Conservation (phyloP, 1,140 invertebrate genomes). For the Pararge aegeria region DNA sequence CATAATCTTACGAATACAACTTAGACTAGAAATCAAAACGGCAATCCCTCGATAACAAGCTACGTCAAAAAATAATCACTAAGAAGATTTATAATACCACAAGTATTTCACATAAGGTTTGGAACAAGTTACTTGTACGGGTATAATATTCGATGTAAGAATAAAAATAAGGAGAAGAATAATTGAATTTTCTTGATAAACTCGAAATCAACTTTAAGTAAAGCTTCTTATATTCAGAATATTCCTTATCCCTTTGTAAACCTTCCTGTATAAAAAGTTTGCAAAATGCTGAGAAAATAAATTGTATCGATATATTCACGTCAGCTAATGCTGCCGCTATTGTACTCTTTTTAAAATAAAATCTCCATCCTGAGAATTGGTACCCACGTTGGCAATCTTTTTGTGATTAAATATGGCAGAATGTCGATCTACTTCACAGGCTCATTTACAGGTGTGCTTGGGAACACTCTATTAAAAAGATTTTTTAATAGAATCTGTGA, state of each 20-base stretch:
- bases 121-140: too few species aligned
- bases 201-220: constrained; percentile 2
- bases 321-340: constrained; percentile 16
- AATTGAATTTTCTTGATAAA: background rate
- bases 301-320: constrained; percentile 25
- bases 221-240: constrained; percentile 2
- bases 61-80: too few species aligned
- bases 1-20: too few species aligned
- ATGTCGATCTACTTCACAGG: background rate
- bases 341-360: constrained; percentile 13
- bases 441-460: too few species aligned
- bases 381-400: background rate
- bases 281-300: constrained; percentile 14
- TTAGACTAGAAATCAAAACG: too few species aligned
- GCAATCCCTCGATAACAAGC: too few species aligned
- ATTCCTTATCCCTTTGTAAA: constrained; percentile 2
- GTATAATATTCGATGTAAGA: too few species aligned
- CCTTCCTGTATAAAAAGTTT: constrained; percentile 2
- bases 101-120: too few species aligned
- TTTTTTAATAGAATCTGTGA: too few species aligned
- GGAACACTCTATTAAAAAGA: too few species aligned
- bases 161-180: background rate
- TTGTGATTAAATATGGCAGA: background rate
- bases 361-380: background rate
- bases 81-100: too few species aligned